Percentiles rank a stretch among this genome's conserved stretches.
phyloP scores from a whole-genome alignment of 2,113 vertebrate genomes.

The Pangasianodon gigas region DNA sequence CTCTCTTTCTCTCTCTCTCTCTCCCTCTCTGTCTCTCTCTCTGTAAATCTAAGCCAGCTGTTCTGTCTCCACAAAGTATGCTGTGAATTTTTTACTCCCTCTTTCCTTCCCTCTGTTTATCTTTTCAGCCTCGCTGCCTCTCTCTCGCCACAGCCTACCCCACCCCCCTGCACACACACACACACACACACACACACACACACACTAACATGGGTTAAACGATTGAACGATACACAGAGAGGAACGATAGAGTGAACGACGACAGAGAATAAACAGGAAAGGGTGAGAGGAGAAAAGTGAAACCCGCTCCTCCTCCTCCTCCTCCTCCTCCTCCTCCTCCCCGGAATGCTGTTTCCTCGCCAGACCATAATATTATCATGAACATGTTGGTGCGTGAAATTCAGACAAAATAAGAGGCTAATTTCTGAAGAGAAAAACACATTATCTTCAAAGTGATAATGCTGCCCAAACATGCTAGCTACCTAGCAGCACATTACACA shows the following conservation, averaged over 20 bases:
- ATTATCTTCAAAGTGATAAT: background rate
- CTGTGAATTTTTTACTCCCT: constrained; percentile 24
- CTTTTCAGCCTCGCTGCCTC: background rate
- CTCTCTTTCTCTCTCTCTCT: background rate
- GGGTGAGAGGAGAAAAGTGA: constrained; percentile 4
- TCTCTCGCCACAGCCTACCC: background rate
- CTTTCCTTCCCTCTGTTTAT: constrained; percentile 24
- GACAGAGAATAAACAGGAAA: constrained; percentile 32
- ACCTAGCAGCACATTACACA: background rate
- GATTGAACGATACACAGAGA: constrained; percentile 6
- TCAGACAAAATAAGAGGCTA: background rate
- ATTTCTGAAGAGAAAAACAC: background rate
- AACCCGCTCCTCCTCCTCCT: background rate
- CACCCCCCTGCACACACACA: background rate
- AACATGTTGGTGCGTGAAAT: background rate
- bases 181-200: constrained; percentile 5
- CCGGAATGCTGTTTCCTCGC: background rate
- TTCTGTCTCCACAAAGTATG: constrained; percentile 30
- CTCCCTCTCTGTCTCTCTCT: background rate
- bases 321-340: too few species aligned
- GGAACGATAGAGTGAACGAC: background rate
- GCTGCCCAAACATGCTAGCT: background rate
- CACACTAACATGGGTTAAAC: background rate
- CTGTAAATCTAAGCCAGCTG: constrained; percentile 36
- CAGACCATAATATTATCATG: background rate